Percentiles rank a stretch among this genome's conserved stretches.
These are phyloP conservation scores for Ferrisia virgata DNA, from an alignment of 2,888 invertebrate genomes.

Conservation along the genomic window DNA sequence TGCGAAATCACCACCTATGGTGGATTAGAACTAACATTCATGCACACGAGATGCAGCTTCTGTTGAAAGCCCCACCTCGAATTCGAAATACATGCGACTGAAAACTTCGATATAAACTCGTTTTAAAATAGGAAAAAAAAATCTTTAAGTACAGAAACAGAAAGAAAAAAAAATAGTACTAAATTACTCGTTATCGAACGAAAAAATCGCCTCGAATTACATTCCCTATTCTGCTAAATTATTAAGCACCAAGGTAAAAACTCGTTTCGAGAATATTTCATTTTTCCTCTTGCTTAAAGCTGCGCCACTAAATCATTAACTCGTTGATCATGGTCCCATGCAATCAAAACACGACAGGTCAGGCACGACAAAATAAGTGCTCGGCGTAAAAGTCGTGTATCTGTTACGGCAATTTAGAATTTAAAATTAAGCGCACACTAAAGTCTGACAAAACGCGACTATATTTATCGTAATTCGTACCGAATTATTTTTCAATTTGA, in stretches of 20 bases:
- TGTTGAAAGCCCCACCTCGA: neutral
- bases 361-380: conserved; percentile 13
- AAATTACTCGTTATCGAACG: neutral
- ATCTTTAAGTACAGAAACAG: neutral
- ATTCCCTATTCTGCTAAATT: conserved; percentile 14
- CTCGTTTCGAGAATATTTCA: conserved; percentile 8
- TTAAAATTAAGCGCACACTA: conserved; percentile 5
- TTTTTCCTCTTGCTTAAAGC: conserved; percentile 3
- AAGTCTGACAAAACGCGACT: neutral
- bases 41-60: neutral
- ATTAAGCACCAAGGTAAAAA: conserved; percentile 10
- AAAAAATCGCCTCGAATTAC: conserved; percentile 1
- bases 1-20: no score
- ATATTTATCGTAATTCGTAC: neutral
- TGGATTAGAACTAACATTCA: no score
- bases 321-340: conserved; percentile 19
- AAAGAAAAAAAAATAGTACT: neutral
- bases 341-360: conserved; percentile 31
- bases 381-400: conserved; percentile 15
- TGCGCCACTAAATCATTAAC: conserved; percentile 15
- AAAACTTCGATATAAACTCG: neutral
- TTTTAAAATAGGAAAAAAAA: neutral
- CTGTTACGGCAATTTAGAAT: conserved; percentile 19
- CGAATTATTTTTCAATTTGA: neutral
- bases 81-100: neutral